Conservation (phyloP, 37 sponge, comb jelly and placozoan genomes). For the Oscarella lobularis region DNA sequence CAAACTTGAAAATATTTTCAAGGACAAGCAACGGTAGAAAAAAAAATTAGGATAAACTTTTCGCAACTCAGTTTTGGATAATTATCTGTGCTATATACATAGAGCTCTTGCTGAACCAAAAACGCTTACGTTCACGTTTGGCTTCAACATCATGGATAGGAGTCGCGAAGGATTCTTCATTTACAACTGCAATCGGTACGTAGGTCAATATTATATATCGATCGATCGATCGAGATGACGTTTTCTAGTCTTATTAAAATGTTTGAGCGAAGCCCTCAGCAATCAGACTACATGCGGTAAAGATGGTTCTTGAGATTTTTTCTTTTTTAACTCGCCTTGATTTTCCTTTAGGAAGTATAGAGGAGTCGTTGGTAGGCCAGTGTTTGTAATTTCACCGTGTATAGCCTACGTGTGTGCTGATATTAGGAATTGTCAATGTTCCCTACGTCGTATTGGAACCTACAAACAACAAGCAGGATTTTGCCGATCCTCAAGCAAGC, state of each 20-base stretch:
- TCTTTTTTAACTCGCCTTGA: no score
- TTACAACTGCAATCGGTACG: slow-evolving; percentile 33
- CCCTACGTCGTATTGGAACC: slow-evolving; percentile 30
- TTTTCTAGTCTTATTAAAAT: slow-evolving; percentile 35
- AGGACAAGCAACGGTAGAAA: slow-evolving; percentile 8
- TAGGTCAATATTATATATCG: no score
- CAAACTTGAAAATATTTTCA: slow-evolving; percentile 15
- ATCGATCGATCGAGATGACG: no score
- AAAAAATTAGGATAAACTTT: no score
- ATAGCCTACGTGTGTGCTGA: slow-evolving; percentile 2
- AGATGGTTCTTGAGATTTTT: no score
- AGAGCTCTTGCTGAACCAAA: slow-evolving; percentile 14
- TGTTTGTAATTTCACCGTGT: not conserved
- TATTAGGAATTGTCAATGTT: slow-evolving; percentile 19
- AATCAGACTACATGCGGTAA: no score
- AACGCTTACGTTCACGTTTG: slow-evolving; percentile 24
- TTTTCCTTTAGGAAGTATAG: not conserved
- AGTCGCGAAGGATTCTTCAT: slow-evolving; percentile 21
- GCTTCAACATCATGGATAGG: slow-evolving; percentile 21
- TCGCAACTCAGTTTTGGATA: no score
- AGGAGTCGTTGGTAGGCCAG: slow-evolving; percentile 1
- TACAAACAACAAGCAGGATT: slow-evolving; percentile 37
- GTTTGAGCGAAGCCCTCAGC: slow-evolving; percentile 29
- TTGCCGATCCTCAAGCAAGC: slow-evolving; percentile 27
- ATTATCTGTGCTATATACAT: no score